phyloP scores from a whole-genome alignment of 2,888 invertebrate genomes.

The Brassicogethes aeneus region DNA sequence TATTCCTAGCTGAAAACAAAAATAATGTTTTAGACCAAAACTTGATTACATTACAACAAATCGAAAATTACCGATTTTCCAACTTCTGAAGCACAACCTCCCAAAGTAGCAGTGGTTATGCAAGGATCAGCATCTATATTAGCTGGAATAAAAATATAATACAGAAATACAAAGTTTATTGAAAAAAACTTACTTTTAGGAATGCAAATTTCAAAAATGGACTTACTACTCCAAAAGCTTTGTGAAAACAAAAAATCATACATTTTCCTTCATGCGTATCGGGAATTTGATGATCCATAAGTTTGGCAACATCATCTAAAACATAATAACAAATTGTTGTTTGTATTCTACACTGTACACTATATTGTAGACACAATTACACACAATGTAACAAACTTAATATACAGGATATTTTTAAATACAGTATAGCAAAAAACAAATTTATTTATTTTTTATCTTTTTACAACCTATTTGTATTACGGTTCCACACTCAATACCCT shows the following conservation, averaged over 20 bases:
- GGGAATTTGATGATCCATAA: constrained; percentile 17
- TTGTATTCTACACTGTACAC: too few relatives aligned
- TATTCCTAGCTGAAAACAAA: neutral
- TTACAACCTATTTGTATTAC: too few relatives aligned
- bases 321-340: too few relatives aligned
- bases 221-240: constrained; percentile 15
- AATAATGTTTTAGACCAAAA: neutral
- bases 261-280: constrained; percentile 20
- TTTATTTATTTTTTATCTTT: too few relatives aligned
- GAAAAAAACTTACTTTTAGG: neutral
- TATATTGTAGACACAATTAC: too few relatives aligned
- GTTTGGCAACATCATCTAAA: constrained; percentile 19
- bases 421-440: too few relatives aligned
- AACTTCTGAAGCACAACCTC: neutral
- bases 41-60: neutral
- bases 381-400: too few relatives aligned
- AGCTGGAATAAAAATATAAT: neutral
- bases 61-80: neutral
- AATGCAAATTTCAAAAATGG: constrained; percentile 11
- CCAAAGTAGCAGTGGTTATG: neutral
- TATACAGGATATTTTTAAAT: too few relatives aligned
- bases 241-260: constrained; percentile 20
- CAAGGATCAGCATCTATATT: neutral
- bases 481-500: too few relatives aligned
- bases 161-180: neutral